phyloP scores from a whole-genome alignment of 2,113 vertebrate species.

The Anser cygnoides region DNA sequence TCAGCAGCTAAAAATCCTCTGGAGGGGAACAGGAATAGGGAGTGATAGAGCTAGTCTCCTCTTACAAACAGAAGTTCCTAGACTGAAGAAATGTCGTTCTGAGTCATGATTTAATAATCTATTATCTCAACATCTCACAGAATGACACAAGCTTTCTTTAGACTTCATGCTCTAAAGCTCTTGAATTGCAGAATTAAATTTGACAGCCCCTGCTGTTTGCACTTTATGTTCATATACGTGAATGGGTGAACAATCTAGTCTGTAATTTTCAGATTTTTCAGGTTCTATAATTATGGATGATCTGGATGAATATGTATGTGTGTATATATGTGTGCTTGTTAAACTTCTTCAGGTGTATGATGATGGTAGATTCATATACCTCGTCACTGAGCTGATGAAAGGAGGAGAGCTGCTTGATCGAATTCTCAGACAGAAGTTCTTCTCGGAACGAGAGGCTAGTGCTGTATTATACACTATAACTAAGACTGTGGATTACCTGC shows the following conservation, averaged over 20 bases:
- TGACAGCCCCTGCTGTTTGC: not conserved
- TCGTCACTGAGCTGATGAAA: slow-evolving; percentile 96
- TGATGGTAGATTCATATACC: slow-evolving; percentile 91
- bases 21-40: not conserved
- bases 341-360: slow-evolving; percentile 87
- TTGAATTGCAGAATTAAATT: not conserved
- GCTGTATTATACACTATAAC: slow-evolving; percentile 93
- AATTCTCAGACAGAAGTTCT: slow-evolving; percentile 95
- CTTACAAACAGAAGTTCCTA: not conserved
- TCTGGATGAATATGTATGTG: fast-evolving
- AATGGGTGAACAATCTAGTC: not conserved
- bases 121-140: not conserved
- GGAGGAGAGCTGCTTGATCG: slow-evolving; percentile 94
- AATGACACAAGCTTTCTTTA: not conserved
- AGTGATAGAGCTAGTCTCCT: not conserved
- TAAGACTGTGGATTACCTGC: slow-evolving; percentile 96
- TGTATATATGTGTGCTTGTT: not conserved
- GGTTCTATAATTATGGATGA: not conserved
- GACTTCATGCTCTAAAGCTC: not conserved
- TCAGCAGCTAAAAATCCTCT: not conserved
- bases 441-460: slow-evolving; percentile 94
- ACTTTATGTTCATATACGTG: not conserved
- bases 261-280: not conserved
- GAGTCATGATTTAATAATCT: not conserved
- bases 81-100: not conserved